Percentiles rank a stretch among this genome's conserved stretches.
Evolutionary conservation across 2,797 vertebrate genomes (phyloP).

Genomic region (Astyanax mexicanus): DNA sequence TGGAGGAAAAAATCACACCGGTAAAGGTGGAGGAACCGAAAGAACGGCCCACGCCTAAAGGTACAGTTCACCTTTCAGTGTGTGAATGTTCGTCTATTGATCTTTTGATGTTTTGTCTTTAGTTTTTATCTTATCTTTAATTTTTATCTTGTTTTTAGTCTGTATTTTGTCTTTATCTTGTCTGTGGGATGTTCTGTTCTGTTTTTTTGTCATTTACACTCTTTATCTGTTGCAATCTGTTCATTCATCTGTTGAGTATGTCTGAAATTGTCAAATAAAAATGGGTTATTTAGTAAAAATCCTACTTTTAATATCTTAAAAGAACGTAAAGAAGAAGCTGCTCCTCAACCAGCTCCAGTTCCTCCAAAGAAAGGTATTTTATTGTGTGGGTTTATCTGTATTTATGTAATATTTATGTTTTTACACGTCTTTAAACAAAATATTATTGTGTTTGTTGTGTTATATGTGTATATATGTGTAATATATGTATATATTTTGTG

Average conservation of each 20-base stretch:
- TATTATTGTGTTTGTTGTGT: no score
- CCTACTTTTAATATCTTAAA: slow-evolving; percentile 49
- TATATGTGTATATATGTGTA: no score
- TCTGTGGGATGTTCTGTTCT: not conserved
- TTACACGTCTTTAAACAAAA: no score
- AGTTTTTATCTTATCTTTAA: no score
- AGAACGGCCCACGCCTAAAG: slow-evolving; percentile 66
- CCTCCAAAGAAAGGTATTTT: slow-evolving; percentile 61
- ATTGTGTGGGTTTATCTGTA: no score
- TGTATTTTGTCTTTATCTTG: not conserved
- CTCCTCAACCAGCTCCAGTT: slow-evolving; percentile 46
- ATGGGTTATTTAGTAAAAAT: slow-evolving; percentile 13
- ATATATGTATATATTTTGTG: no score
- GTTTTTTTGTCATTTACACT: slow-evolving; percentile 19
- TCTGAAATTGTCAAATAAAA: no score
- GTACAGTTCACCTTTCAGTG: no score
- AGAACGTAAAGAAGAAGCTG: slow-evolving; percentile 57
- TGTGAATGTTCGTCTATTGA: not conserved
- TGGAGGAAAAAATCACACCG: slow-evolving; percentile 72
- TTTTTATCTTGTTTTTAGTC: slow-evolving; percentile 15
- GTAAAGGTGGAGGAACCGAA: slow-evolving; percentile 69
- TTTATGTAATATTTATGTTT: no score
- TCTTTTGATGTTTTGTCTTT: not conserved
- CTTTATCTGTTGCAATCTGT: not conserved
- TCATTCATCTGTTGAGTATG: no score